Base-by-base conservation (phyloP, 2,888 invertebrate species). In the Monochamus alternatus region DNA sequence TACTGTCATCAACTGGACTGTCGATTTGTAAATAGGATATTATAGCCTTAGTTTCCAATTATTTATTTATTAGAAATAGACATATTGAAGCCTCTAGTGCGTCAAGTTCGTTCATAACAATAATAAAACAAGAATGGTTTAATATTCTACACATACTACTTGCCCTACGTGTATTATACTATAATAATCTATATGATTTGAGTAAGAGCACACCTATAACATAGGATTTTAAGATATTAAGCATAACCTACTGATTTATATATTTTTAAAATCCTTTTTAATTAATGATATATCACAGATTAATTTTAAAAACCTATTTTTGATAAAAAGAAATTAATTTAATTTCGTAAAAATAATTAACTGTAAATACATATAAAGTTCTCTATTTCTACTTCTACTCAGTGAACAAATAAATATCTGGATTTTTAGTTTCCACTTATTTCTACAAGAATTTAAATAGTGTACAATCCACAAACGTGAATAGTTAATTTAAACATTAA, bases 231-330 rank as follows among this genome's bases (percentile, higher is more conserved):
- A 47, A 47, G 47, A 38, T 47, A 47, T 69, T 43, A 69, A 10
- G 12, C 22, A 69, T 32, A 60, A 14, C 10, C 71, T 71, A 71
- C 43, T 52, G 22, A 32, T 71, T 52, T 63, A 71, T 71, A 38
- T 69, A 69, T 52, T 38, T 69, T 71, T 71, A 71, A 71, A 71
- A 62, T 71, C n/a, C 32, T 52, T 63, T 71, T n/a, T 22, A 55
- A 55, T 71, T 63, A 71, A 63, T 65, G 73, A 73, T 66, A 72
- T 73, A 73, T 73, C 73, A 73, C 73, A 73, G 73, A 59, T 73
- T 65, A 73, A 73, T 73, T 66, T 66, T 65, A 58, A 59, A 63
- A 52, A 71, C 62, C 52, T 71, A 71, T 63, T 71, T 71, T 51
- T 60, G 69, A 69, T 59, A 60, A 51, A 22, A 5, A 60, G 71